Base-by-base conservation (phyloP, 2,113 vertebrate species). In the Fregetta grallaria region DNA sequence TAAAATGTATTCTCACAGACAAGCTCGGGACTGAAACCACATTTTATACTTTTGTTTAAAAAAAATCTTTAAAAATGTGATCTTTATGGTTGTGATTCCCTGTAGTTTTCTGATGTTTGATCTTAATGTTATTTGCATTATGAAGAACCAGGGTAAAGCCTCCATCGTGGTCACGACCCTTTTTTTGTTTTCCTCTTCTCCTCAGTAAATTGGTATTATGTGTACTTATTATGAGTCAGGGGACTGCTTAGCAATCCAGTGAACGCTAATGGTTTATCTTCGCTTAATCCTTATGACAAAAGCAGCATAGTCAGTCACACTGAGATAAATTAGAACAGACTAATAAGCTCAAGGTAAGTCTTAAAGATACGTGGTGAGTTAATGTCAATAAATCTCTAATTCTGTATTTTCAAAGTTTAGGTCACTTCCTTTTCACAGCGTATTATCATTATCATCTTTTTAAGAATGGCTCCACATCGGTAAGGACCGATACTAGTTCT, bases 401-500 rank as follows among this genome's bases (percentile, higher is more conserved):
- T 79, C 44, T 45, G 2, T 62, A 32, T 20, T 91, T 86, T 81
- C 55, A 30, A 81, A 86, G 23, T 10, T 42, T 55, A 44, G 15
- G 25, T 38, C 4, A 29, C 7, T 47, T 77, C 27, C 2, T 86
- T 91, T 72, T 68, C 30, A 59, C 2, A 56, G 5, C 6, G 62
- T 1, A 15, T 49, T 75, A 12, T 9, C 4, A 22, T 49, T 45
- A 22, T n/a, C 5, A 73, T 19, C 1, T 36, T 91, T 74, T 72
- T 10, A 38, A 85, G 30, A 50, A 76, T 45, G 27, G 18, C 7
- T 94, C 32, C 8, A 29, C 7, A 42, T 21, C 3, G 0, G 0
- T 45, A 11, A n/a, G 16, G 11, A 40, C 7, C 0, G 3, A 66
- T 75, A 13, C 0, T 3, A 29, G 7, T 42, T 93, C 58, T 66